phyloP scores from a whole-genome alignment of 2,888 invertebrate genomes.

The Nomada goodeniana region DNA sequence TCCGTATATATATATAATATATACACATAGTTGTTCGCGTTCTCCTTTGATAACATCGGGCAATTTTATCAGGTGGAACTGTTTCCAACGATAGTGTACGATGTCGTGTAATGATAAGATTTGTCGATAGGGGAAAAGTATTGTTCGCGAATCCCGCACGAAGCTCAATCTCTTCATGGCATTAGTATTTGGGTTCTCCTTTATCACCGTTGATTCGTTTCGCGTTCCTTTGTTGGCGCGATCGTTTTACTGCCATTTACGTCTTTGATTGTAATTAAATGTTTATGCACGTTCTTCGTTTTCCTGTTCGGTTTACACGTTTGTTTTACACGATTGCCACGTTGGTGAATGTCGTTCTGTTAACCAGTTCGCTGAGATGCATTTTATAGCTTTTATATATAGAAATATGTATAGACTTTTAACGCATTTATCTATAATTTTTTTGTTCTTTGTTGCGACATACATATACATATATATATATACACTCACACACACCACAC shows the following conservation, averaged over 20 bases:
- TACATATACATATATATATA: not conserved
- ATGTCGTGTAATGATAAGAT: not conserved
- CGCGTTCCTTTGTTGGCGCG: conserved; percentile 54
- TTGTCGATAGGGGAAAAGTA: conserved; percentile 24
- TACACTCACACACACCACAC: not conserved
- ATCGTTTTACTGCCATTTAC: conserved; percentile 31
- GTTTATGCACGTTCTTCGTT: conserved; percentile 60
- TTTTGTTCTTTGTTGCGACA: conserved; percentile 11
- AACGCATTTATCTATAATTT: conserved; percentile 18
- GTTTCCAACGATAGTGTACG: conserved; percentile 9
- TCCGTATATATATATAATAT: conserved; percentile 1
- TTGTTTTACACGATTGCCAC: conserved; percentile 50
- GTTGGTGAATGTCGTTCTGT: conserved; percentile 59
- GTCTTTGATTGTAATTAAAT: conserved; percentile 31
- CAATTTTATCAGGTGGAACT: conserved; percentile 41
- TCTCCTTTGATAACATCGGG: conserved; percentile 38
- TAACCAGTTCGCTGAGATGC: conserved; percentile 33
- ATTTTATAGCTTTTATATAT: conserved; percentile 25
- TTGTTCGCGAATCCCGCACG: conserved; percentile 36
- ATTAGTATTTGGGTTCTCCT: conserved; percentile 26
- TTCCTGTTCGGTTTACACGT: conserved; percentile 56
- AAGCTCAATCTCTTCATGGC: conserved; percentile 14
- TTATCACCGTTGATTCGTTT: conserved; percentile 52
- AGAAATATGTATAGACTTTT: conserved; percentile 21
- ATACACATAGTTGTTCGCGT: conserved; percentile 54